A percentile compares a stretch with the other conserved stretches of the same genome.
Conservation (phyloP, 2,888 invertebrate species). For the Leptopilina drosophilae region DNA sequence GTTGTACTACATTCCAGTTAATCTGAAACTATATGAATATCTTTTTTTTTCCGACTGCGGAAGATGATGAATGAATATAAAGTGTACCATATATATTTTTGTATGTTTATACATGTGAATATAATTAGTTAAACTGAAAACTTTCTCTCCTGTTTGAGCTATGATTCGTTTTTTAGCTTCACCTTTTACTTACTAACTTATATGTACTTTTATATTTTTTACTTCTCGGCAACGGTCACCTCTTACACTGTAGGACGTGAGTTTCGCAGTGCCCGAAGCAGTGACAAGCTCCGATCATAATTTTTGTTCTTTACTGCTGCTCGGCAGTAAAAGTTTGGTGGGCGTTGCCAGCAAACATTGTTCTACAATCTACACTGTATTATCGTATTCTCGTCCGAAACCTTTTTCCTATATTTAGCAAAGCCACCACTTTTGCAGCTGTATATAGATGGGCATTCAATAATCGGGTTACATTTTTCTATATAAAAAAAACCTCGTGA, state of each 20-base stretch:
- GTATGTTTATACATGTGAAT: no score
- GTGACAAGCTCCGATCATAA: slow-evolving; percentile 74
- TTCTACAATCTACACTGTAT: slow-evolving; percentile 65
- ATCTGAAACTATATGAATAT: no score
- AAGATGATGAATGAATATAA: no score
- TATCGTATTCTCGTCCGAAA: slow-evolving; percentile 40
- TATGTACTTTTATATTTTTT: slow-evolving; percentile 35
- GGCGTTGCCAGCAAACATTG: slow-evolving; percentile 75
- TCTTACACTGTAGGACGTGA: slow-evolving; percentile 69
- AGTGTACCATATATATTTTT: no score
- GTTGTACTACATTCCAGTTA: no score
- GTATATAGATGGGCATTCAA: not conserved
- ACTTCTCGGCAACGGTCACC: slow-evolving; percentile 57
- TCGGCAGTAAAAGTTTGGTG: slow-evolving; percentile 72
- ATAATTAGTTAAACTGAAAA: no score
- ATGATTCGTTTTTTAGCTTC: not conserved
- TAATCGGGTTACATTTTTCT: not conserved
- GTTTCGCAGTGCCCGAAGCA: slow-evolving; percentile 68
- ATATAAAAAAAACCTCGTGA: not conserved
- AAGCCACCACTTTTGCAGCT: slow-evolving; percentile 21
- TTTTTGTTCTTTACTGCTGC: slow-evolving; percentile 74
- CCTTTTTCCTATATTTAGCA: slow-evolving; percentile 40
- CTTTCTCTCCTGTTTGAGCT: not conserved
- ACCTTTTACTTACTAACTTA: not conserved
- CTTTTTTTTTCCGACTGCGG: no score